A percentile compares a stretch with the other conserved stretches of the same genome.
Evolutionary conservation across 2,113 vertebrate genomes (phyloP).

Genomic region (Rhinoderma darwinii): DNA sequence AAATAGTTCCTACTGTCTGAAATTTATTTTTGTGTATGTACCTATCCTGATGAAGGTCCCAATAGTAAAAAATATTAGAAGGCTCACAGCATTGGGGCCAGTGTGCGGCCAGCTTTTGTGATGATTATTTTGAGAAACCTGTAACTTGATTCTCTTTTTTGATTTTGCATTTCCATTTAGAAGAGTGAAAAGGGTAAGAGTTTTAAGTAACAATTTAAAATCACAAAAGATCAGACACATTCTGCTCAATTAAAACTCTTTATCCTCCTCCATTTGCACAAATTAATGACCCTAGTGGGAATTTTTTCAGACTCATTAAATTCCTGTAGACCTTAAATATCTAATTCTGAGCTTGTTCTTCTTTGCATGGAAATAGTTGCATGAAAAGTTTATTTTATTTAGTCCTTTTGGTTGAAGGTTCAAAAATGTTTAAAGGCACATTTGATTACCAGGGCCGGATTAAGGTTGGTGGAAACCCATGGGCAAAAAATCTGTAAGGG

Average conservation of each 20-base stretch:
- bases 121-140: not conserved
- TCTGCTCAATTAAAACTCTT: not conserved
- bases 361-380: not conserved
- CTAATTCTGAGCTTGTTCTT: not conserved
- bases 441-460: no score
- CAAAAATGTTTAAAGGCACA: not conserved
- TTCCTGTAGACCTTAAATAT: not conserved
- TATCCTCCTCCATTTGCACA: constrained; percentile 2
- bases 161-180: not conserved
- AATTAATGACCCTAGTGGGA: constrained; percentile 42
- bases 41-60: no score
- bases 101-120: not conserved
- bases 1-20: no score
- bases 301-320: constrained; percentile 29
- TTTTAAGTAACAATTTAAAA: not conserved
- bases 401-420: not conserved
- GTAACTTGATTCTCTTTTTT: not conserved
- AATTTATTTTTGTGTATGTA: no score
- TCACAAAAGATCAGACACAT: constrained; percentile 17
- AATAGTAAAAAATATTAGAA: not conserved
- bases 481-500: no score
- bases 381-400: not conserved
- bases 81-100: not conserved
- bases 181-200: not conserved
- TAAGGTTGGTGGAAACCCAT: no score